Evolutionary conservation across 2,888 invertebrate genomes (phyloP), one percentile per base, ranked within the genome.

Genomic region (Xylota segnis): DNA sequence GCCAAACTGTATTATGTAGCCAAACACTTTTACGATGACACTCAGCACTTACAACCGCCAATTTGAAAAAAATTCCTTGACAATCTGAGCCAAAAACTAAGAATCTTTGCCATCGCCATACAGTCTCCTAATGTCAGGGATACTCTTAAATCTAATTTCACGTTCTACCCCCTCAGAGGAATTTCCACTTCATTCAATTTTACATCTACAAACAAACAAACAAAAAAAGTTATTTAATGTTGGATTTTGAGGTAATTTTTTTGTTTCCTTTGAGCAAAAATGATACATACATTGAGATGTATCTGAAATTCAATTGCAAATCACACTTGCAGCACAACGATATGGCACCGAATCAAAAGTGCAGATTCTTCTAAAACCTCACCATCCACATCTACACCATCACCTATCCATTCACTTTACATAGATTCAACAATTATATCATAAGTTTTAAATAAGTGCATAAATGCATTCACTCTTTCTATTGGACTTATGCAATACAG

Each of bases 381-480:
- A 61, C 47, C 71, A 77, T 43, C 37, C 43, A 32, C 66, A 74
- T 27, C 29, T 29, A 18, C n/a, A 50, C 23, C 54, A 54, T 58
- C 54, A 16, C 47, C 18, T 23, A 52, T 68, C 40, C 54, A 75
- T 66, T 54, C 78, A 65, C 74, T 68, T 66, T 40, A 27, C 43
- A 66, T 79, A 65, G 32, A 58, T 74, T 59, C 66, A 82, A 68
- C 86, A 82, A 81, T 86, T 86, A 86, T 86, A 86, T 86, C 86
- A 86, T 86, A 82, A 86, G 86, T 82, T 77, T 86, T 82, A 86
- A 86, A 86, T 86, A 86, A 82, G 82, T 77, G 86, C 86, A 86
- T 86, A 82, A 86, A 82, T 86, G 76, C 82, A 86, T 66, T 81
- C 75, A 72, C 82, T 82, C 72, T 84, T 63, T 71, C 63, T 74